Evolutionary conservation across 2,113 vertebrate genomes (phyloP), one percentile per base, ranked within the genome.

Genomic region (Morone chrysops): DNA sequence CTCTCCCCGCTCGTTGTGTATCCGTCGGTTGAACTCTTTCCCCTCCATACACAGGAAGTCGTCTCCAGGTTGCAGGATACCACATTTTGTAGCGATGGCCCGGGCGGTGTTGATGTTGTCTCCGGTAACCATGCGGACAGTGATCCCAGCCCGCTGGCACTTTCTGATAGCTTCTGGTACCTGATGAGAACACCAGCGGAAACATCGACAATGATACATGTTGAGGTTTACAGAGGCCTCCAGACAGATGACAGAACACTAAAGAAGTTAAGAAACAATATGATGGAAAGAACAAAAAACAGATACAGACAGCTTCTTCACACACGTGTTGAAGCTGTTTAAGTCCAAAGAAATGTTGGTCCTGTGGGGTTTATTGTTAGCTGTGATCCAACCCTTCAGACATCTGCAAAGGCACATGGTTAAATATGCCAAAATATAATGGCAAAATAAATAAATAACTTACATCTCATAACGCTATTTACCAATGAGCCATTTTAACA

Each of bases 91-190:
- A 63, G 98, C 97, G 81, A 99, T 99, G 90, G 98, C 97, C 20
- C 98, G 96, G 53, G 98, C 98, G 3, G 98, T 99, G 78, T 98
- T 97, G 78, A 99, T 99, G 93, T 99, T 99, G 93, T 99, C 98
- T 2, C 98, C 98, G 1, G 98, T 99, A 82, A 99, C 98, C 98
- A 99, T 99, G 47, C 98, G 97, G 50, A 99, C 98, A 4, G 98
- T 99, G 92, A 99, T 99, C 72, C 98, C 98, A 57, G 98, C 98
- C 69, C 96, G 95, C 71, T 99, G 98, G 83, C 98, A 99, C 91
- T 96, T 99, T 38, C 93, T 97, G 91, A 99, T 99, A 93, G 98
- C 98, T 45, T 99, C 98, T 25, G 98, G 98, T 70, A 99, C 98
- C 98, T 99, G 81, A 38, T 1, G 41, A 22, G 25, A 69, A 75